Conservation (phyloP, 2,113 vertebrate species). For the Catharus fuscescens region DNA sequence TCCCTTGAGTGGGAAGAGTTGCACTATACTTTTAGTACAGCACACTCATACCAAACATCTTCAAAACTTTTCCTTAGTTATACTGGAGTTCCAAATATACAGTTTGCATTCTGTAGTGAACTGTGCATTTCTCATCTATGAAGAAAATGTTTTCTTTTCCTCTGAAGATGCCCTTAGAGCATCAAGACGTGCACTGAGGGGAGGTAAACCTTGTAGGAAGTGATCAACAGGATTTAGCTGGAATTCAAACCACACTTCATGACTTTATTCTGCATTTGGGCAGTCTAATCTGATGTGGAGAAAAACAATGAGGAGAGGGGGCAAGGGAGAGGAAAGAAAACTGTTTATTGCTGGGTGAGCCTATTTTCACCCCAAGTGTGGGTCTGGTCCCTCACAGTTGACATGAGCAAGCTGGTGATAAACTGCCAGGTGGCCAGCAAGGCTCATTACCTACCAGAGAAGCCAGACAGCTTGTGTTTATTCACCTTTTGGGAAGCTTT, state of each 20-base stretch:
- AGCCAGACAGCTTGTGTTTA: neutral
- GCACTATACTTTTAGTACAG: neutral
- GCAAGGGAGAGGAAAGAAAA: neutral
- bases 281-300: neutral
- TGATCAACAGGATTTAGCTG: neutral
- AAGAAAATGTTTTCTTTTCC: neutral
- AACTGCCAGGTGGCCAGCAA: neutral
- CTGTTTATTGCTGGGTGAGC: neutral
- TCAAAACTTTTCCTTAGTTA: conserved; percentile 26
- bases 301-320: fast-evolving
- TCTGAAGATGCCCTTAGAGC: neutral
- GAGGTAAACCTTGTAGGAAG: neutral
- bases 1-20: neutral
- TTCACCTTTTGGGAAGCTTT: neutral
- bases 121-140: neutral
- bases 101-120: neutral
- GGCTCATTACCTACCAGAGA: neutral
- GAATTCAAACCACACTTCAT: neutral
- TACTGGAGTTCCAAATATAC: neutral
- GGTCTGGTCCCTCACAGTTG: neutral
- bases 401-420: neutral
- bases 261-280: neutral
- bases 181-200: neutral
- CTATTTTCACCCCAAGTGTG: neutral
- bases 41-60: neutral